Evolutionary conservation across 2,113 vertebrate species (phyloP), one percentile per base, ranked within the genome.

Genomic region (Xyrauchen texanus): DNA sequence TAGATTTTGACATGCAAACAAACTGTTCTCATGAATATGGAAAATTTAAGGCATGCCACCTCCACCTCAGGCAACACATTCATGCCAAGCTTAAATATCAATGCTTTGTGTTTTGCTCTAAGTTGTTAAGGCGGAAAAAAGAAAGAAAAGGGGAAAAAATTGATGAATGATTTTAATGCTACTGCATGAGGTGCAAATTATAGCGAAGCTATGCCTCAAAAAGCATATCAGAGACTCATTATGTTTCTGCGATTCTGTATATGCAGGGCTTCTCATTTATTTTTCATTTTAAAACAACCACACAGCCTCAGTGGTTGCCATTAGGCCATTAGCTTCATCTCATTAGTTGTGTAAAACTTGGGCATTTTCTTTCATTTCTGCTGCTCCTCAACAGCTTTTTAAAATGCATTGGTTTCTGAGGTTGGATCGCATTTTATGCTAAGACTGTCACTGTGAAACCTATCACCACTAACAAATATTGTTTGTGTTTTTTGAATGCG

Each of bases 261-360:
- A 84, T 82, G 83, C 74, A 76, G 76, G 67, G 76, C 73, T 84
- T 84, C 83, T 84, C 76, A 84, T 84, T 84, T 84, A 79, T 84
- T 84, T 82, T 84, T 84, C 83, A 84, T 84, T 84, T 84, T 84
- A 84, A 84, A 84, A 81, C 75, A 82, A 84, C 45, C 79, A 72
- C 75, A 77, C 69, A 77, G 79, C 82, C 83, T 81, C 76, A 60
- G 76, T 71, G 34, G 83, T 78, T 75, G 76, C 83, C 80, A 84
- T 84, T 82, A 82, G 83, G 76, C 83, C 79, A 84, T 84, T 84
- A 84, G 83, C 83, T 81, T 78, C 83, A 84, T 84, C 83, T 84
- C 83, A 84, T 84, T 84, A 84, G 83, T 64, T 61, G 83, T 79
- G 77, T 66, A 79, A 82, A 82, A 84, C 71, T 84, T 78, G 76